phyloP scores from a whole-genome alignment of 1,140 invertebrate species.

The Aricia agestis region DNA sequence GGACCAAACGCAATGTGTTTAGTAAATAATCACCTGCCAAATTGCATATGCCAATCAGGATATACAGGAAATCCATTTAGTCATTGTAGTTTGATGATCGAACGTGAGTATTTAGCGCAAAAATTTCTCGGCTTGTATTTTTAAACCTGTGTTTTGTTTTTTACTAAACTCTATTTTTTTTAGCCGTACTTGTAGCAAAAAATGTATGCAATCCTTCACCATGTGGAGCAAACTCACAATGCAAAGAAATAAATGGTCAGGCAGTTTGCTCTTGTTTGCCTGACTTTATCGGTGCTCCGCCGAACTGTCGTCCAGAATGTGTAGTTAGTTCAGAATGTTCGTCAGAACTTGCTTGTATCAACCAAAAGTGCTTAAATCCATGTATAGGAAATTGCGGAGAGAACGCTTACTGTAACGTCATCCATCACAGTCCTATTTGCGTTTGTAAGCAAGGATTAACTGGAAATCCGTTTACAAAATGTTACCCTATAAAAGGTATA shows the following conservation, averaged over 20 bases:
- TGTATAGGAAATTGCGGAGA: constrained; percentile 84
- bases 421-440: constrained; percentile 86
- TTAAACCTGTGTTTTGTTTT: constrained; percentile 11
- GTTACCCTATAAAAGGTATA: constrained; percentile 78
- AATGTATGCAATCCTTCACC: constrained; percentile 81
- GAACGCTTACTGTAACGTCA: constrained; percentile 85
- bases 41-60: constrained; percentile 82
- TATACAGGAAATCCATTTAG: constrained; percentile 84
- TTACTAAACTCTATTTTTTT: constrained; percentile 21
- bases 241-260: constrained; percentile 79
- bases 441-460: constrained; percentile 80
- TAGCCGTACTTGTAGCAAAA: constrained; percentile 46
- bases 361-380: constrained; percentile 82
- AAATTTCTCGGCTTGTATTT: constrained; percentile 18
- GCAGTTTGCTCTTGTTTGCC: constrained; percentile 83
- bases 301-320: constrained; percentile 84
- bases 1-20: constrained; percentile 85
- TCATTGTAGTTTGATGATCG: constrained; percentile 75
- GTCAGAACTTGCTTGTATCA: constrained; percentile 78
- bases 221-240: constrained; percentile 86
- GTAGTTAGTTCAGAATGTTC: constrained; percentile 84
- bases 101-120: constrained; percentile 70
- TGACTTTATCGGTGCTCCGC: constrained; percentile 83
- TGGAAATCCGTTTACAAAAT: constrained; percentile 83
- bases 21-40: constrained; percentile 83